Conservation (phyloP, 2,113 vertebrate species). For the Neotoma lepida region DNA sequence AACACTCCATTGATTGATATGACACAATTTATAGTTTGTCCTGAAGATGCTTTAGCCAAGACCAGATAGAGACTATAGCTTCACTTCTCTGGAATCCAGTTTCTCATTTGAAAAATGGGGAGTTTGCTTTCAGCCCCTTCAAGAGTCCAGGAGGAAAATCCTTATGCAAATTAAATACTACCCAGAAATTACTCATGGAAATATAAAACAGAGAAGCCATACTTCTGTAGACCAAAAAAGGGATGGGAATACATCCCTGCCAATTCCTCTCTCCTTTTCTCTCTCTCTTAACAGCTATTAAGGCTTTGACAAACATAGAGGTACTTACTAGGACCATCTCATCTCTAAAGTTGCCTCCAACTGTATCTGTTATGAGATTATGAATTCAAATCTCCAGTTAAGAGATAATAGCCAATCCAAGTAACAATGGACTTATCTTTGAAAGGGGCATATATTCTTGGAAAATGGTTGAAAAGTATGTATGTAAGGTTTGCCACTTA, state of each 20-base stretch:
- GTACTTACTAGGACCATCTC: not conserved
- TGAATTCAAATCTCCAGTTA: constrained; percentile 48
- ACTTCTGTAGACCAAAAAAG: not conserved
- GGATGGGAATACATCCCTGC: not conserved
- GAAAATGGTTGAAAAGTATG: constrained; percentile 30
- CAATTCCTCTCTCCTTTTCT: not conserved
- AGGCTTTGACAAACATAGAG: not conserved
- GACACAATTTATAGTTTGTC: constrained; percentile 39
- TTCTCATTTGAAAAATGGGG: constrained; percentile 7
- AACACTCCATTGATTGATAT: constrained; percentile 53
- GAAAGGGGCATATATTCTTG: not conserved
- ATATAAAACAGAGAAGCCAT: not conserved
- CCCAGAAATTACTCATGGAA: not conserved
- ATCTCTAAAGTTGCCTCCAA: constrained; percentile 1
- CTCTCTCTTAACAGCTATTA: not conserved
- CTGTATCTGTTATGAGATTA: not conserved
- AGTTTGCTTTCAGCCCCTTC: constrained; percentile 35
- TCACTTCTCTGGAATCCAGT: not conserved
- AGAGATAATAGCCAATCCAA: constrained; percentile 20
- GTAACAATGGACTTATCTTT: constrained; percentile 44
- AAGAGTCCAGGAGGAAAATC: not conserved
- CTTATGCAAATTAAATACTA: constrained; percentile 49
- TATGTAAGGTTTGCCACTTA: constrained; percentile 58
- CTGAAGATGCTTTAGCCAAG: constrained; percentile 33
- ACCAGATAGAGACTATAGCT: constrained; percentile 2